Evolutionary conservation across 2,888 invertebrate genomes (phyloP).

Genomic region (Trichacis sp.): DNA sequence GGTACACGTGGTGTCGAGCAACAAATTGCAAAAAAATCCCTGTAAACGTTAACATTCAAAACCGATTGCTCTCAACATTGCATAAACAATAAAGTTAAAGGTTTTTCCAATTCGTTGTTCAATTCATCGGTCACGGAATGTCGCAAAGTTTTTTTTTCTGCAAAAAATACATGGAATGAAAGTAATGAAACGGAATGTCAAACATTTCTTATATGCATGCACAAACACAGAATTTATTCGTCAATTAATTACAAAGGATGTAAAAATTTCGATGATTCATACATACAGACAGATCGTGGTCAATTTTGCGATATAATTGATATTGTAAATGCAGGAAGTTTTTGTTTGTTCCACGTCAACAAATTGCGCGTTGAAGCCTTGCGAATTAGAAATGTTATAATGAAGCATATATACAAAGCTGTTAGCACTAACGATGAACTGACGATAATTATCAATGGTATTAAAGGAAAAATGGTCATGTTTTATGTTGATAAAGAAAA

Average conservation of each 20-base stretch:
- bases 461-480: too few species aligned
- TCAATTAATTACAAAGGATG: neutral
- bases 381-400: too few species aligned
- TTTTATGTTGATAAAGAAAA: too few species aligned
- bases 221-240: conserved; percentile 13
- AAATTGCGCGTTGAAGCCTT: too few species aligned
- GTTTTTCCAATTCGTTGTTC: neutral
- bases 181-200: neutral
- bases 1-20: conserved; percentile 18
- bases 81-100: neutral
- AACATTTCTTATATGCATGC: conserved; percentile 10
- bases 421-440: too few species aligned
- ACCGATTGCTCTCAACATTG: neutral
- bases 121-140: neutral
- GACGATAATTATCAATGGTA: too few species aligned
- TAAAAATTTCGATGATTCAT: conserved; percentile 3
- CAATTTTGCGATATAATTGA: neutral
- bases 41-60: conserved; percentile 10
- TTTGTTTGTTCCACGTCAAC: too few species aligned
- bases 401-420: too few species aligned
- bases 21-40: conserved; percentile 17
- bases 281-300: neutral
- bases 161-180: neutral
- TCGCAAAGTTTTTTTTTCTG: neutral
- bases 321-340: neutral